Percentiles rank a stretch among this genome's conserved stretches.
Conservation (phyloP, 1,140 invertebrate genomes). For the Penaeus indicus region DNA sequence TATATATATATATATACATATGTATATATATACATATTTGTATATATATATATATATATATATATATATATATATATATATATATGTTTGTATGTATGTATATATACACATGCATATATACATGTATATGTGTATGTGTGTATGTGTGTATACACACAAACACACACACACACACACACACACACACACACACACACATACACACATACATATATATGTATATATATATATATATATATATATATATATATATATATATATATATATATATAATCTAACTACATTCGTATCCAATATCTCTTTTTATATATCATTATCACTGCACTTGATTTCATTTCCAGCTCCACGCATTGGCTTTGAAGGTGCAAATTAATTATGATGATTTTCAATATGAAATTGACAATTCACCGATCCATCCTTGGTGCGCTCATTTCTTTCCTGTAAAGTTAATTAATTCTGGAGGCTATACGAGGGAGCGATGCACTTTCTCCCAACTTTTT, state of each 20-base stretch:
- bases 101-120: background rate
- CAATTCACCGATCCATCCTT: no score
- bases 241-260: background rate
- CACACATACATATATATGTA: background rate
- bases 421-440: no score
- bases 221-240: background rate
- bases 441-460: no score
- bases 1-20: background rate
- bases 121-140: background rate
- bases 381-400: no score
- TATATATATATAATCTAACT: background rate
- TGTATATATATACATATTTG: background rate
- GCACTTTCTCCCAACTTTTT: no score
- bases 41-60: slow-evolving; percentile 5
- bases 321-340: no score
- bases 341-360: no score
- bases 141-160: background rate
- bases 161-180: no score
- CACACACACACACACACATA: background rate
- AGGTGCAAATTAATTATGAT: no score
- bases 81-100: background rate
- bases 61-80: background rate
- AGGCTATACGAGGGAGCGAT: no score
- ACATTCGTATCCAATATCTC: background rate
- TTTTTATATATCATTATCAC: background rate